A percentile compares a stretch with the other conserved stretches of the same genome.
These are phyloP conservation scores for Ramphastos sulfuratus DNA, from an alignment of 2,113 vertebrate genomes.

Conservation along the genomic window DNA sequence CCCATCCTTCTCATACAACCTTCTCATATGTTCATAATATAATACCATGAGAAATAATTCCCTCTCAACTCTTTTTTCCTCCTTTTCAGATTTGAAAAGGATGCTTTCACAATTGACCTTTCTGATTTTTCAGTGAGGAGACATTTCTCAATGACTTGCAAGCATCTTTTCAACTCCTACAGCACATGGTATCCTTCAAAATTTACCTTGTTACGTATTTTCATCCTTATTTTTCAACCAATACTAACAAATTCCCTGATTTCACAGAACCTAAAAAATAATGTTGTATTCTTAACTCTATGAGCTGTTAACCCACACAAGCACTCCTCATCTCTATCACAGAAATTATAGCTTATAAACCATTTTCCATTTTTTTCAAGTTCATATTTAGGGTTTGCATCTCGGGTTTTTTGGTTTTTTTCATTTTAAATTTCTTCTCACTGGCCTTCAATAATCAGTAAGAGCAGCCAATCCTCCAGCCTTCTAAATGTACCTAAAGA, in stretches of 20 bases:
- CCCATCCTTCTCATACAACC: neutral
- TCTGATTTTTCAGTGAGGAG: neutral
- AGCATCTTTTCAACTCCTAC: slow-evolving; percentile 4
- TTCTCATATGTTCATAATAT: neutral
- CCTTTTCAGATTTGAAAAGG: neutral
- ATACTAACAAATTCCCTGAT: neutral
- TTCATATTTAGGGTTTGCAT: neutral
- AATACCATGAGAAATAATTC: neutral
- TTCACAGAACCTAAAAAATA: neutral
- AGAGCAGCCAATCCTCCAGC: neutral
- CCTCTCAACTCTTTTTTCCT: neutral
- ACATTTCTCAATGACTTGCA: neutral
- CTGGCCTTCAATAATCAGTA: neutral
- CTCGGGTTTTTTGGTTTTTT: neutral
- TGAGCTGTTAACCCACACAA: neutral
- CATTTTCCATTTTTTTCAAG: neutral
- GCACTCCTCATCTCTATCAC: neutral
- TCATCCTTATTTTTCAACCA: neutral
- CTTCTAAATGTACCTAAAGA: neutral
- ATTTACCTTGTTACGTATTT: neutral
- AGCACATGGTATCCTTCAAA: neutral
- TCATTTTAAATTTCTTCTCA: neutral
- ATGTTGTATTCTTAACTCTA: neutral
- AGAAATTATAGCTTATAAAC: neutral
- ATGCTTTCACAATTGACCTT: neutral